phyloP scores from a whole-genome alignment of 1,140 invertebrate genomes.

The Pachypeltis micranthus region DNA sequence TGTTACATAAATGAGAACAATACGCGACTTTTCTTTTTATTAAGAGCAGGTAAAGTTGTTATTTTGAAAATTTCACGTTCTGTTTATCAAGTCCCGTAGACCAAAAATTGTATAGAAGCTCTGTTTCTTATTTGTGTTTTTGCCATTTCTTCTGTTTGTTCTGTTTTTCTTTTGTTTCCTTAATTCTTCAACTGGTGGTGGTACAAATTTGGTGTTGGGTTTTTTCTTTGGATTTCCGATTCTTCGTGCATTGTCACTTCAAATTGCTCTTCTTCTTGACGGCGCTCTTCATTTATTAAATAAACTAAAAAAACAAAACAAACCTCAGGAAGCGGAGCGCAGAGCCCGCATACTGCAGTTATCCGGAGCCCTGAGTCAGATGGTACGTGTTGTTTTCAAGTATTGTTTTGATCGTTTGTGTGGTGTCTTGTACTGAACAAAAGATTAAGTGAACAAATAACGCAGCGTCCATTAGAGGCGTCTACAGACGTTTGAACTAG shows the following conservation, averaged over 20 bases:
- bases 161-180: background rate
- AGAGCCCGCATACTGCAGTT: constrained; percentile 13
- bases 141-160: constrained; percentile 2
- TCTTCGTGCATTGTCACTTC: background rate
- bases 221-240: background rate
- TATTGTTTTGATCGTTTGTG: background rate
- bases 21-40: too few relatives aligned
- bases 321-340: constrained; percentile 14
- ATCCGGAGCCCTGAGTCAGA: constrained; percentile 17
- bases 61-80: too few relatives aligned
- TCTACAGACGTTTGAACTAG: too few relatives aligned
- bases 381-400: constrained; percentile 14
- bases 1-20: too few relatives aligned
- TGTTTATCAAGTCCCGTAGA: too few relatives aligned
- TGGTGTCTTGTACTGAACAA: background rate
- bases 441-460: too few relatives aligned
- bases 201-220: constrained; percentile 10
- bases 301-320: background rate
- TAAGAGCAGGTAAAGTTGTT: too few relatives aligned
- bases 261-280: background rate
- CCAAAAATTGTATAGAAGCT: too few relatives aligned
- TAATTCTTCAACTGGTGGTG: background rate
- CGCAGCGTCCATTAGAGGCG: too few relatives aligned
- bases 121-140: constrained; percentile 1
- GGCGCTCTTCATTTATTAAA: background rate